Conservation (phyloP, 2,113 vertebrate species). For the Myiagra hebetior region DNA sequence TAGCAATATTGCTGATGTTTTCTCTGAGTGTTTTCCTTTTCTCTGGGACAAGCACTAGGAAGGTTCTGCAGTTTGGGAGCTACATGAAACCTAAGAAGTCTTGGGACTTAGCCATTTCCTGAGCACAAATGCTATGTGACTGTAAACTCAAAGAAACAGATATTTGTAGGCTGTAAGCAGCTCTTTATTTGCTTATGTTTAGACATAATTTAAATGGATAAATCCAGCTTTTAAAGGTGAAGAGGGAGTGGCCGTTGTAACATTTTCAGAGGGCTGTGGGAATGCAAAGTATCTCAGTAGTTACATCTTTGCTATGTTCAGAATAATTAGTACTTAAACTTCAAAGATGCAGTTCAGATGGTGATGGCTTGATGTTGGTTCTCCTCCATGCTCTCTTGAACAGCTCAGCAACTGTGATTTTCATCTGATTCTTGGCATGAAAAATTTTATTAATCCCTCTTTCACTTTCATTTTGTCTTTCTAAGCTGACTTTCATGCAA, state of each 20-base stretch:
- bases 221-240: not conserved
- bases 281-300: not conserved
- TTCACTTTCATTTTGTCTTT: conserved; percentile 27
- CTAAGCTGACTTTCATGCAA: not conserved
- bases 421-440: not conserved
- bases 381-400: not conserved
- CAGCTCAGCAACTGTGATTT: not conserved
- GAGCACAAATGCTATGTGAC: not conserved
- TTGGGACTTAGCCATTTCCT: not conserved
- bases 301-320: not conserved
- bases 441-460: not conserved
- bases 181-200: not conserved
- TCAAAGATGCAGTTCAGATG: not conserved
- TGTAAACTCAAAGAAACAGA: not conserved
- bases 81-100: not conserved
- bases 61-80: not conserved
- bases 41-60: not conserved
- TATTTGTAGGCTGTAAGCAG: not conserved
- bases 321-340: not conserved
- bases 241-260: not conserved
- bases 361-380: not conserved
- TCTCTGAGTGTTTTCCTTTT: not conserved
- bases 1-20: not conserved
- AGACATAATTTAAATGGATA: not conserved
- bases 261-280: not conserved